Evolutionary conservation across 1,140 invertebrate species (phyloP).

Genomic region (Euura lappo): DNA sequence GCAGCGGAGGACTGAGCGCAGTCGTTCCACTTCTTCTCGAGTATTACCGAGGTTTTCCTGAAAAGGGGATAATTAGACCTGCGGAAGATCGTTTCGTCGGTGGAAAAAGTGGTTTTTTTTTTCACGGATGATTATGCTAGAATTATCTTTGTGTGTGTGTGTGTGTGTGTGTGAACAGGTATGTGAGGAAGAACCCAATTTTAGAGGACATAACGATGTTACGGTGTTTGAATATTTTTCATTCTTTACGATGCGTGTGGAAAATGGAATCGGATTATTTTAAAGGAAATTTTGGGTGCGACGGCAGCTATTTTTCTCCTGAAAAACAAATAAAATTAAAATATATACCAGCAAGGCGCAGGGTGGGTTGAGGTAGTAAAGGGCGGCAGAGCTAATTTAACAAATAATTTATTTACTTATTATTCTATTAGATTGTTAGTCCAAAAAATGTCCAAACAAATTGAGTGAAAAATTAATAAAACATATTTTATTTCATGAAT

Average conservation of each 20-base stretch:
- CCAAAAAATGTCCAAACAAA: no score
- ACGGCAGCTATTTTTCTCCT: constrained; percentile 56
- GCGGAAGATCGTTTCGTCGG: background rate
- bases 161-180: constrained; percentile 13
- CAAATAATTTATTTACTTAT: background rate
- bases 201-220: no score
- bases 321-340: constrained; percentile 35
- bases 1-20: constrained; percentile 44
- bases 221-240: no score
- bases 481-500: no score
- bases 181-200: constrained; percentile 9
- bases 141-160: background rate
- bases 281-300: constrained; percentile 47
- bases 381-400: constrained; percentile 9
- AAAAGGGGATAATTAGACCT: constrained; percentile 28
- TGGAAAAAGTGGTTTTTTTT: background rate
- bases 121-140: background rate
- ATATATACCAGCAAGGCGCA: no score
- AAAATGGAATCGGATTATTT: no score
- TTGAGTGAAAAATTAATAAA: no score
- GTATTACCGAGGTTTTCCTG: constrained; percentile 59
- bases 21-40: constrained; percentile 52
- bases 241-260: no score
- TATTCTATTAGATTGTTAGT: no score
- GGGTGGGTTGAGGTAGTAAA: no score